These are phyloP conservation scores for Cavia porcellus DNA, from an alignment of 2,113 vertebrate genomes.

Conservation along the genomic window DNA sequence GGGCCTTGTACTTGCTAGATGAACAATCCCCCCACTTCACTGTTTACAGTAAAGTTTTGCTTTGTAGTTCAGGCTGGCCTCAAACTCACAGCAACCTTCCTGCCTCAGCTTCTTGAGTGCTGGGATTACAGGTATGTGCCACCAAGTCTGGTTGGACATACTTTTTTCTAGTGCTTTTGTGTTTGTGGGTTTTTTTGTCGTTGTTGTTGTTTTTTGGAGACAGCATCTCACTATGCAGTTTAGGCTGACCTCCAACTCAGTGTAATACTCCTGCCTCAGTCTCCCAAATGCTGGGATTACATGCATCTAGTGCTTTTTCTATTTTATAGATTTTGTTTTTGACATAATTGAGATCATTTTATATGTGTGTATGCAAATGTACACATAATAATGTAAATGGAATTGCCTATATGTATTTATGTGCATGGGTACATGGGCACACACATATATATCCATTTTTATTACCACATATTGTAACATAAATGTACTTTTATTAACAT, in stretches of 20 bases:
- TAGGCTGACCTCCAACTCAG: neutral
- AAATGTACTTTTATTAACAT: neutral
- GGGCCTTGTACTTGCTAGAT: no score
- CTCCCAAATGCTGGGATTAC: neutral
- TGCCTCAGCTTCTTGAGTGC: neutral
- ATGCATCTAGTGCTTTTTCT: neutral
- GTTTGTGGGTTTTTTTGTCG: no score
- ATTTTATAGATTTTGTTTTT: constrained; percentile 27
- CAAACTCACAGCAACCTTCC: neutral
- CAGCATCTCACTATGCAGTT: neutral
- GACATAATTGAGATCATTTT: neutral
- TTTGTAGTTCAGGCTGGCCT: neutral
- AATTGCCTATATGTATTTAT: neutral
- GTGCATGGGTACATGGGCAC: neutral
- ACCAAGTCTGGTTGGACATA: no score
- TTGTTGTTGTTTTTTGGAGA: no score
- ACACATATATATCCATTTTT: neutral
- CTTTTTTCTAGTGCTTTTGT: neutral
- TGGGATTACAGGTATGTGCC: neutral
- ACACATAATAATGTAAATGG: neutral
- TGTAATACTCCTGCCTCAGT: neutral
- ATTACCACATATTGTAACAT: neutral
- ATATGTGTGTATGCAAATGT: neutral
- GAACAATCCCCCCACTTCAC: no score
- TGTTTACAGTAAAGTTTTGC: neutral